Percentiles rank a stretch among this genome's conserved stretches.
phyloP scores from a whole-genome alignment of 2,888 invertebrate genomes.

The Cancer borealis region DNA sequence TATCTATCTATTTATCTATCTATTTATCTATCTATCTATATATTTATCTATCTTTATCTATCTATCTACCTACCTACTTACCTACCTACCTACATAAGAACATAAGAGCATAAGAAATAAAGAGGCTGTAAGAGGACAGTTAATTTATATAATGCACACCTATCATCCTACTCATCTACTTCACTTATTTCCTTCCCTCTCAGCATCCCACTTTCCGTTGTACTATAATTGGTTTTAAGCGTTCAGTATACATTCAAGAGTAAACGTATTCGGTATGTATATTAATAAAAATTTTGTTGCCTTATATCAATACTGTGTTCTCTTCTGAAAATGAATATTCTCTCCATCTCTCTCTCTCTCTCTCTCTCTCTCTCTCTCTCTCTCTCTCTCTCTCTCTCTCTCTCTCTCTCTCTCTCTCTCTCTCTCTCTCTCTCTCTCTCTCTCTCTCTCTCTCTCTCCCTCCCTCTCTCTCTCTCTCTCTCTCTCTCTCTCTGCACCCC shows the following conservation, averaged over 20 bases:
- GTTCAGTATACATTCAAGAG: not conserved
- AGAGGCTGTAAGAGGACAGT: too few relatives aligned
- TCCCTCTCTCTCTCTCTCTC: not conserved
- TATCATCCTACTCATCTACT: not conserved
- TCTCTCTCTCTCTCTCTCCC: constrained; percentile 35
- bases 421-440: constrained; percentile 40
- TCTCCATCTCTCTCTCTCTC: constrained; percentile 17
- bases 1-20: too few relatives aligned
- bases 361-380: not conserved
- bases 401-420: constrained; percentile 36
- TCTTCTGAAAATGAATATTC: not conserved
- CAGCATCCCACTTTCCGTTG: not conserved
- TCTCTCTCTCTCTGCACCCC: not conserved
- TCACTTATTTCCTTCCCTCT: not conserved
- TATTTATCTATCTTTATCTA: too few relatives aligned
- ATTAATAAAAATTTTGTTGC: not conserved
- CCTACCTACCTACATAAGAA: too few relatives aligned
- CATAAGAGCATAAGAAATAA: too few relatives aligned
- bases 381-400: not conserved
- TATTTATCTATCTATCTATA: too few relatives aligned
- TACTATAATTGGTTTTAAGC: not conserved
- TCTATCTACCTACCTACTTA: too few relatives aligned
- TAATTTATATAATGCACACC: too few relatives aligned
- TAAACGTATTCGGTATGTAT: too few relatives aligned
- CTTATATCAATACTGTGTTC: not conserved